Base-by-base conservation (phyloP, 2,797 vertebrate species). In the Anabacerthia variegaticeps region DNA sequence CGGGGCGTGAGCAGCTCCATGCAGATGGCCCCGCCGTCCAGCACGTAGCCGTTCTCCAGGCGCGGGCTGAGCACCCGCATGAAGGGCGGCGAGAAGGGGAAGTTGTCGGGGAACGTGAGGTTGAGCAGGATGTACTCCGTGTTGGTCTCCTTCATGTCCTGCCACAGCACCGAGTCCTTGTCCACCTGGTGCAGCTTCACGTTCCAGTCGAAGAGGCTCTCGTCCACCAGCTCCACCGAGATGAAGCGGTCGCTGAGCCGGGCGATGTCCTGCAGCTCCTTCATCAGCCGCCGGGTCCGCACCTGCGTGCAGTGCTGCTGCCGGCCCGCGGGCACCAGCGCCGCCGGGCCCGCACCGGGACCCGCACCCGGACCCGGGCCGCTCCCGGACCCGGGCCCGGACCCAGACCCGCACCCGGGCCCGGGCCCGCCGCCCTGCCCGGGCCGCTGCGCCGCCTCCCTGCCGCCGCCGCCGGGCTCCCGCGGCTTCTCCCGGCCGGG, bases 101-200 rank as follows among this genome's bases (percentile, higher is more conserved):
- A 99, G 98, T 99, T 99, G 95, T 99, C 99, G 58, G 99, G 99
- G 98, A 99, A 99, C 98, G 99, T 99, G 98, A 99, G 99, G 97
- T 99, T 99, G 95, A 99, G 99, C 95, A 99, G 98, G 95, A 99
- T 99, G 98, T 98, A 99, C 98, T 99, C 99, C 87, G 99, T 99
- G 98, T 99, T 99, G 94, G 99, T 99, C 97, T 99, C 99, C 98
- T 99, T 99, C 99, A 99, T 99, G 99, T 99, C 99, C 99, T 99
- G 99, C 99, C 99, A 99, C 97, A 99, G 98, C 97, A 99, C 99
- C 76, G 99, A 99, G 98, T 99, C 99, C 98, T 99, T 99, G 98
- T 99, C 99, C 98, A 99, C 99, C 97, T 99, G 99, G 98, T 99
- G 99, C 98, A 99, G 98, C 98, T 99, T 99, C 97, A 99, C 99